These are phyloP conservation scores for Drosophila lacicola DNA, from an alignment of 2,888 invertebrate species.

Conservation along the genomic window DNA sequence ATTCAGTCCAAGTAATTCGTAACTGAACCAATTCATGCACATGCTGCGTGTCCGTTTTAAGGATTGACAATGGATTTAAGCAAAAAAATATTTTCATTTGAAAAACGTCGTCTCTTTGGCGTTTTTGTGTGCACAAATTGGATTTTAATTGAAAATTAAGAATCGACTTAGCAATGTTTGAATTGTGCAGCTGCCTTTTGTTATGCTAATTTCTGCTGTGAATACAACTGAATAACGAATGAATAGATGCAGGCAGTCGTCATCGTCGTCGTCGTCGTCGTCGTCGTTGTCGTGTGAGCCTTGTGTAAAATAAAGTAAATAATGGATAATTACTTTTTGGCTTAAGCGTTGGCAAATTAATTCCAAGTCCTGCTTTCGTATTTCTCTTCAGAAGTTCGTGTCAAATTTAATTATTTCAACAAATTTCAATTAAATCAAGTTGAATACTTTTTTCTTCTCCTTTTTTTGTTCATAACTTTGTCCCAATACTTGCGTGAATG, in stretches of 20 bases:
- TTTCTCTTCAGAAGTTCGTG: conserved; percentile 27
- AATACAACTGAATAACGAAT: conserved; percentile 50
- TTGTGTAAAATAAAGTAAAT: conserved; percentile 73
- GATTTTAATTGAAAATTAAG: conserved; percentile 81
- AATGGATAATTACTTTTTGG: conserved; percentile 79
- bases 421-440: conserved; percentile 55
- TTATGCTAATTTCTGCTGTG: conserved; percentile 71
- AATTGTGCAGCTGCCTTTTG: conserved; percentile 76
- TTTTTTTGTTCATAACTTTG: conserved; percentile 51
- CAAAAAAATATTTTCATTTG: conserved; percentile 22
- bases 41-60: conserved; percentile 36
- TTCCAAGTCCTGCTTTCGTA: conserved; percentile 23
- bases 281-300: not conserved
- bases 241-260: conserved; percentile 51
- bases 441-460: conserved; percentile 4
- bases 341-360: conserved; percentile 62
- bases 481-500: conserved; percentile 41
- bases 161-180: conserved; percentile 80
- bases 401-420: conserved; percentile 63
- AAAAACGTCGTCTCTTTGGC: conserved; percentile 28
- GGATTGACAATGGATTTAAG: conserved; percentile 45
- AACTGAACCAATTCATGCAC: conserved; percentile 26
- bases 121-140: conserved; percentile 73
- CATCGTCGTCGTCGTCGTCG: too few species aligned
- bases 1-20: conserved; percentile 26